phyloP scores from a whole-genome alignment of 53 echinoderm and acorn worm genomes.

The Echinarachnius parma region DNA sequence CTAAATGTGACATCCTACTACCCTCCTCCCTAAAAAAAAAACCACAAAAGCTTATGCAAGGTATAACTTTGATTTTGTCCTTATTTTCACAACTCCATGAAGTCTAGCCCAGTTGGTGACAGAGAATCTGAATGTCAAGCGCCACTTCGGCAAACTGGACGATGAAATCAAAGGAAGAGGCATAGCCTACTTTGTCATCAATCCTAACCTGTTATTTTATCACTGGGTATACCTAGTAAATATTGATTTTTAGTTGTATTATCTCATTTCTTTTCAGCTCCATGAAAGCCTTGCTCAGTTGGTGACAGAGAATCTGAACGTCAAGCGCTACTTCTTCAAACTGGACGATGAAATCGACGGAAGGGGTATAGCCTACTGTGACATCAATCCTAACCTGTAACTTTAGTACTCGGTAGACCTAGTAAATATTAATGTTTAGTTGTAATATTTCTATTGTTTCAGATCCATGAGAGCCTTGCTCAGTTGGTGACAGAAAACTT shows the following conservation, averaged over 20 bases:
- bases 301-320: constrained; percentile 91
- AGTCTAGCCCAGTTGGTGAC: constrained; percentile 80
- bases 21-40: too few species aligned
- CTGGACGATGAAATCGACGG: constrained; percentile 96
- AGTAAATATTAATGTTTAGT: too few species aligned
- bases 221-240: too few species aligned
- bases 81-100: too few species aligned
- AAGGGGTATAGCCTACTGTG: constrained; percentile 93
- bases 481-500: constrained; percentile 93
- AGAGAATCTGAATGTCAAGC: constrained; percentile 77
- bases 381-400: constrained; percentile 77
- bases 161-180: constrained; percentile 85
- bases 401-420: too few species aligned
- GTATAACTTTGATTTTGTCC: too few species aligned
- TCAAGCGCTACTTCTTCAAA: constrained; percentile 91
- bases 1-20: too few species aligned
- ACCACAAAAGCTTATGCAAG: too few species aligned
- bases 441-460: too few species aligned
- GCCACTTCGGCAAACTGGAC: constrained; percentile 76
- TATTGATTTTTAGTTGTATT: too few species aligned
- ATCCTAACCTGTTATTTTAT: constrained; percentile 64
- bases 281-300: constrained; percentile 90
- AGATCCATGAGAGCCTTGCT: constrained; percentile 85
- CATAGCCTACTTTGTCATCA: constrained; percentile 77
- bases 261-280: constrained; percentile 36